A percentile compares a stretch with the other conserved stretches of the same genome.
Conservation (phyloP, 2,113 vertebrate species). For the Lonchura striata region DNA sequence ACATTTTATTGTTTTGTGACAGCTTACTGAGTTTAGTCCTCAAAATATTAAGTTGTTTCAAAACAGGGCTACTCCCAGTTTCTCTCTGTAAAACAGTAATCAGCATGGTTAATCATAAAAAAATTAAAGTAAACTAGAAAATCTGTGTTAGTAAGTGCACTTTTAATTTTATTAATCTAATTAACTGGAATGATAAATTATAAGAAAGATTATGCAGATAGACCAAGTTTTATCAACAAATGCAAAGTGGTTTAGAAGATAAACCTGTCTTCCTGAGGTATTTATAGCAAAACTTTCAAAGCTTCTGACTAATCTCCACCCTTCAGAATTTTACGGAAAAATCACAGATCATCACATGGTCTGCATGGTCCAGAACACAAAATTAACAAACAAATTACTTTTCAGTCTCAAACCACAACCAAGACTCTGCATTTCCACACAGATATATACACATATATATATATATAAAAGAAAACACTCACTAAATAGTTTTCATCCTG, state of each 20-base stretch:
- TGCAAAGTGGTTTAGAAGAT: background rate
- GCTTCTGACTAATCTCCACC: background rate
- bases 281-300: background rate
- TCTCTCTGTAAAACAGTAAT: background rate
- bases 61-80: background rate
- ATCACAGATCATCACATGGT: background rate
- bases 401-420: background rate
- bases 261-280: background rate
- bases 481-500: constrained; percentile 98
- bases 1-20: background rate
- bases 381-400: background rate
- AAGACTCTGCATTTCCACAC: background rate
- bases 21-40: background rate
- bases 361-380: background rate
- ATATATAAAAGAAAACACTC: constrained; percentile 40
- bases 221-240: background rate
- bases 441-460: background rate
- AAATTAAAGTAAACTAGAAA: background rate
- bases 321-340: background rate
- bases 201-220: background rate
- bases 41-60: background rate
- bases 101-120: background rate
- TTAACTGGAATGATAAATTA: background rate
- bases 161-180: background rate
- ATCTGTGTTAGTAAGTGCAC: background rate